Conservation (phyloP, 2,797 vertebrate species). For the Enteromius trimaculatus region DNA sequence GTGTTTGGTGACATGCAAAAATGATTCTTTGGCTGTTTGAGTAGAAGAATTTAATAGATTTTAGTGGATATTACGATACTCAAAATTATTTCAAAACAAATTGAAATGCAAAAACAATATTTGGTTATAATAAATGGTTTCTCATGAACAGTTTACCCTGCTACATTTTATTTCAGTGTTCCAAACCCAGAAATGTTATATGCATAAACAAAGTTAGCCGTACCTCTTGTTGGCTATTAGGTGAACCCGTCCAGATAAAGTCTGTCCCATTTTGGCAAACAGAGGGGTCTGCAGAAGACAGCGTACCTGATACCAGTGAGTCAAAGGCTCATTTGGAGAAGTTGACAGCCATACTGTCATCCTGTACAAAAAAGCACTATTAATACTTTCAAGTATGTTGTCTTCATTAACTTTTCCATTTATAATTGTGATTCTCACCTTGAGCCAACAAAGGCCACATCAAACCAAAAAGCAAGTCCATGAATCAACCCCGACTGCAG, state of each 20-base stretch:
- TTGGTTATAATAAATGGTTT: not conserved
- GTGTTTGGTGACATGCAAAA: not conserved
- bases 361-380: slow-evolving; percentile 61
- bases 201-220: not conserved
- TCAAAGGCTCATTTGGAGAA: slow-evolving; percentile 80
- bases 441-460: slow-evolving; percentile 83
- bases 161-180: not conserved
- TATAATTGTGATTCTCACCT: slow-evolving; percentile 63
- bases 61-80: not conserved
- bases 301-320: slow-evolving; percentile 83
- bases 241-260: slow-evolving; percentile 80
- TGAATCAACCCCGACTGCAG: slow-evolving; percentile 82
- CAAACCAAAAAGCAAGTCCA: slow-evolving; percentile 85
- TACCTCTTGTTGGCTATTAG: slow-evolving; percentile 78
- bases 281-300: slow-evolving; percentile 84
- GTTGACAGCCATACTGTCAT: slow-evolving; percentile 84
- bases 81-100: not conserved
- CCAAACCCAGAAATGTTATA: not conserved
- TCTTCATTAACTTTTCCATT: not conserved
- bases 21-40: not conserved
- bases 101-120: not conserved
- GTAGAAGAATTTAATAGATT: not conserved
- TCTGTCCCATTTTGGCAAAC: slow-evolving; percentile 82
- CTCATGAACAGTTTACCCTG: not conserved
- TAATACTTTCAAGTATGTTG: not conserved